Conservation (phyloP, 2,888 invertebrate species). For the Ichneumon xanthorius region DNA sequence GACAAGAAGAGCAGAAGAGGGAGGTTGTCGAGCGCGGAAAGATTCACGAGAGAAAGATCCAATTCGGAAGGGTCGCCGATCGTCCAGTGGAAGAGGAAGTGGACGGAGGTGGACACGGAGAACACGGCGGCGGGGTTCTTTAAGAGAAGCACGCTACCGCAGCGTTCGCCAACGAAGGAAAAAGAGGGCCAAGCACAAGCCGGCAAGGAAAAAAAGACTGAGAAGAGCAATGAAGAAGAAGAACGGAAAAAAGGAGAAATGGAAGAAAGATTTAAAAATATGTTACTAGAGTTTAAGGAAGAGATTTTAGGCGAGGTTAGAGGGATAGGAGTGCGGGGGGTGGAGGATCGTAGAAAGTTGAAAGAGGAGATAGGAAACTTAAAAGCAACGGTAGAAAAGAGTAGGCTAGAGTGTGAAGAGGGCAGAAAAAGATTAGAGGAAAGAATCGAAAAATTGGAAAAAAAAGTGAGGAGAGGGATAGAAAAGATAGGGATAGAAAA, state of each 20-base stretch:
- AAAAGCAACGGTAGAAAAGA: conserved; percentile 1
- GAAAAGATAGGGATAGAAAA: too few relatives aligned
- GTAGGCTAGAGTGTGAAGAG: not conserved
- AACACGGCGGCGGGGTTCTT: not conserved
- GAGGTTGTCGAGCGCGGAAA: conserved; percentile 3
- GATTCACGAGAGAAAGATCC: not conserved
- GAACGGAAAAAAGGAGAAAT: not conserved
- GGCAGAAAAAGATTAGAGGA: not conserved
- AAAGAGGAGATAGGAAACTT: not conserved
- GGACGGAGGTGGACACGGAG: not conserved
- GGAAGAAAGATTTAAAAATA: not conserved
- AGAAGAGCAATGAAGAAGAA: not conserved
- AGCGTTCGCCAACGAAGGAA: not conserved
- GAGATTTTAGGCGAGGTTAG: not conserved
- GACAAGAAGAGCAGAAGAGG: not conserved
- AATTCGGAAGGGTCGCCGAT: not conserved
- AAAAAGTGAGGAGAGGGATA: not conserved
- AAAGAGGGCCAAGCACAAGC: not conserved
- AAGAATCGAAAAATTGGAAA: not conserved
- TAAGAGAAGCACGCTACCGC: not conserved
- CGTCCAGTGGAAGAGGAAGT: not conserved
- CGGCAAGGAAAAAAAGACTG: not conserved
- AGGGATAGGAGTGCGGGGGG: not conserved
- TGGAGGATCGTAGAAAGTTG: not conserved
- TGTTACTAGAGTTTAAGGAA: not conserved